Conservation (phyloP, 2,797 vertebrate species). For the Peromyscus aztecus region DNA sequence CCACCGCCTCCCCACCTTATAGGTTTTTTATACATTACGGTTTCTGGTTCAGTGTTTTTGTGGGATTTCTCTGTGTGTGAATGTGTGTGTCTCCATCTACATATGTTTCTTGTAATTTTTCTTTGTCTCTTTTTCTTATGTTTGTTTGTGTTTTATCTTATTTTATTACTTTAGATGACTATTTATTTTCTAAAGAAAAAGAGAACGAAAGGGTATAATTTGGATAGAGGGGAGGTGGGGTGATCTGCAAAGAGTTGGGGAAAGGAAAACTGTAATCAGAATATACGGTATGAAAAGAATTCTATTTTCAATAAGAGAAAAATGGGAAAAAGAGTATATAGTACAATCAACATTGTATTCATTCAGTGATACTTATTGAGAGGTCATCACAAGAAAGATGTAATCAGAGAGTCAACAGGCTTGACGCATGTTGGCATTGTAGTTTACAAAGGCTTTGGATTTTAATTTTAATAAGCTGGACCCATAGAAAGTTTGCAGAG, state of each 20-base stretch:
- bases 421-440: background rate
- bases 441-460: background rate
- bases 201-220: background rate
- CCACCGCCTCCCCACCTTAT: background rate
- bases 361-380: background rate
- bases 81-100: background rate
- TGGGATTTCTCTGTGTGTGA: background rate
- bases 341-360: background rate
- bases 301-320: background rate
- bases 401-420: background rate
- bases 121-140: background rate
- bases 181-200: background rate
- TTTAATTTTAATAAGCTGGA: conserved; percentile 16
- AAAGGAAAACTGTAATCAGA: background rate
- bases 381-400: background rate
- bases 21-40: too few species aligned
- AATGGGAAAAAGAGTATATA: background rate
- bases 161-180: background rate
- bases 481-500: background rate
- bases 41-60: background rate
- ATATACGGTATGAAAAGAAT: background rate
- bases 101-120: background rate
- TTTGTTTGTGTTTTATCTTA: background rate
- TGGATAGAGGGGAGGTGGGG: background rate
- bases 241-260: background rate